Evolutionary conservation across 1,140 invertebrate genomes (phyloP).

Genomic region (Diabrotica virgifera): DNA sequence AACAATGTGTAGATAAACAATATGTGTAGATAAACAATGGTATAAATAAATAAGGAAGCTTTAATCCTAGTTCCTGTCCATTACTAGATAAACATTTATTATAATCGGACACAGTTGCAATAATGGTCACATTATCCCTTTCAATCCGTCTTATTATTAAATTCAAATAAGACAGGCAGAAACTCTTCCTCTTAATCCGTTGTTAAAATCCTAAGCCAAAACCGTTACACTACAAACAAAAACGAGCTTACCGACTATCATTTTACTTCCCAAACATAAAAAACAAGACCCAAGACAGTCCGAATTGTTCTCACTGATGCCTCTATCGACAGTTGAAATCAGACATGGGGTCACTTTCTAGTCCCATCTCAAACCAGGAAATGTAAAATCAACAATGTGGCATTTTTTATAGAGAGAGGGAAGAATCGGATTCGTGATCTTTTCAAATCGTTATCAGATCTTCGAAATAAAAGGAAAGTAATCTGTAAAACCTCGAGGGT

Average conservation of each 20-base stretch:
- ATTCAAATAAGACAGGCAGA: no score
- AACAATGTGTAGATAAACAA: no score
- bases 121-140: no score
- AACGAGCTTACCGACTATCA: conserved; percentile 5
- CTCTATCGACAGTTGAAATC: conserved; percentile 19
- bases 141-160: no score
- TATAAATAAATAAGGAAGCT: no score
- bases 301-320: conserved; percentile 19
- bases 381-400: conserved; percentile 35
- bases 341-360: conserved; percentile 31
- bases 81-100: no score
- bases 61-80: no score
- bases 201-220: background rate
- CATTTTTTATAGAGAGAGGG: conserved; percentile 30
- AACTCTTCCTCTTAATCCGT: no score
- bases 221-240: conserved; percentile 18
- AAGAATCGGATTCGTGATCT: conserved; percentile 27
- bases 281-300: conserved; percentile 10
- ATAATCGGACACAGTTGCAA: no score
- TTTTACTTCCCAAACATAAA: conserved; percentile 16
- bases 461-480: conserved; percentile 32
- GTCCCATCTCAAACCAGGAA: conserved; percentile 28
- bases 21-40: no score
- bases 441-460: conserved; percentile 41
- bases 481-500: conserved; percentile 39